Conservation (phyloP, 1,140 invertebrate genomes). For the Solenopsis fugax region DNA sequence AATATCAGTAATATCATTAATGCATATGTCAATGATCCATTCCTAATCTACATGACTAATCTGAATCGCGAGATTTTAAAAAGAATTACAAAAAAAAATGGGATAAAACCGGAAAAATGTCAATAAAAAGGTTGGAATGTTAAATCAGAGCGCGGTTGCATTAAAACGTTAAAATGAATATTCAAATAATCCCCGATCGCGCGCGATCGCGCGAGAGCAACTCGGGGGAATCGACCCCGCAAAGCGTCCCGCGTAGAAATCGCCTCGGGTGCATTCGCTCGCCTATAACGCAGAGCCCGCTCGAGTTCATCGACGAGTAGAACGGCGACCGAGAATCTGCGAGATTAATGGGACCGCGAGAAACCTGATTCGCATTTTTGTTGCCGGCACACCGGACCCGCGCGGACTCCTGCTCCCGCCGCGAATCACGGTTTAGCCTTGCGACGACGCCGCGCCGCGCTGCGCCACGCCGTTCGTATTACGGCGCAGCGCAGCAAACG, state of each 20-base stretch:
- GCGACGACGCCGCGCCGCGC: slow-evolving; percentile 38
- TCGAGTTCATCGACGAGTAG: slow-evolving; percentile 57
- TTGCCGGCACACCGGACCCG: slow-evolving; percentile 33
- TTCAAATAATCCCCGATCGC: slow-evolving; percentile 12
- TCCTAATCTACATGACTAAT: not conserved
- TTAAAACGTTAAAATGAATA: slow-evolving; percentile 21
- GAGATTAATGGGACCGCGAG: slow-evolving; percentile 72
- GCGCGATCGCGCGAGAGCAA: slow-evolving; percentile 12
- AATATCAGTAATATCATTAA: not conserved
- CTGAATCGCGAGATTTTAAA: not conserved
- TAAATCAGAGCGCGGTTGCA: not conserved
- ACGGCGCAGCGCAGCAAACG: slow-evolving; percentile 61
- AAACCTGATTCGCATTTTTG: slow-evolving; percentile 76
- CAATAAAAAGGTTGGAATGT: not conserved
- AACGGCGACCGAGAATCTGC: slow-evolving; percentile 67
- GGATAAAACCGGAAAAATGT: not conserved
- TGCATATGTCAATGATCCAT: not conserved
- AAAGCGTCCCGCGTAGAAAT: slow-evolving; percentile 32
- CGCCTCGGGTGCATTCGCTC: slow-evolving; percentile 19
- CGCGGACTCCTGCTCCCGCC: not conserved
- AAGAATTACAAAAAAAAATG: not conserved
- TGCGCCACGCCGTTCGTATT: too few relatives aligned
- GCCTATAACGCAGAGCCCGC: slow-evolving; percentile 19
- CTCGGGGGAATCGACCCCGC: not conserved
- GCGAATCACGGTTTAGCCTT: slow-evolving; percentile 57